These are phyloP conservation scores for Cacoxenus indagator DNA, from an alignment of 2,888 invertebrate species.

Conservation along the genomic window DNA sequence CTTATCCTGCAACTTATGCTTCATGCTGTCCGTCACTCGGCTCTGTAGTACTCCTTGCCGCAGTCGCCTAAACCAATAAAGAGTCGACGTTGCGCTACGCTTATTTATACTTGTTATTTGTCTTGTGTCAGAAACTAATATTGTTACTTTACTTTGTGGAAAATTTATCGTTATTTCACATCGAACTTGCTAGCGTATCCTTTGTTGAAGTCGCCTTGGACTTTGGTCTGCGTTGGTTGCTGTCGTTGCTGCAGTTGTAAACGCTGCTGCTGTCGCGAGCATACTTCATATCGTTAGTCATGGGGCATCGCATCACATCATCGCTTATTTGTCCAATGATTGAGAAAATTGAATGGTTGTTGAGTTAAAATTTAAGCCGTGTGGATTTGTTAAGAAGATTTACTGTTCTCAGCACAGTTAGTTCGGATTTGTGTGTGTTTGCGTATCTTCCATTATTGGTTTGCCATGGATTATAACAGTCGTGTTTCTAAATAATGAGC, in stretches of 20 bases:
- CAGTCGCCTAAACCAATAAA: conserved; percentile 15
- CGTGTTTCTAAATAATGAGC: background rate
- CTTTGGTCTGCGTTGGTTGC: conserved; percentile 34
- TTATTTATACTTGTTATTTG: conserved; percentile 59
- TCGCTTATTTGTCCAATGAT: conserved; percentile 23
- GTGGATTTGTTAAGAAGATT: background rate
- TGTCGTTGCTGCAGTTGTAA: conserved; percentile 18
- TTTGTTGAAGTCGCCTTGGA: conserved; percentile 11
- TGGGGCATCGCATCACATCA: conserved; percentile 10
- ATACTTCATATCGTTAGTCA: conserved; percentile 1
- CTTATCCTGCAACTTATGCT: conserved; percentile 11
- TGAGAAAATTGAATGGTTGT: conserved; percentile 22
- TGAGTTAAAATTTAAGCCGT: conserved; percentile 17
- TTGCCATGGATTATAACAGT: background rate
- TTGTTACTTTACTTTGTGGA: conserved; percentile 34
- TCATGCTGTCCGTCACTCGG: background rate
- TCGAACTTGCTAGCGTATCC: background rate
- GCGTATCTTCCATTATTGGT: background rate
- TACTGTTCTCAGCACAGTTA: background rate
- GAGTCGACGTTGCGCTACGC: conserved; percentile 29
- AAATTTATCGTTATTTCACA: conserved; percentile 16
- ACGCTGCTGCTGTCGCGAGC: background rate
- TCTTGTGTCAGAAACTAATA: conserved; percentile 56
- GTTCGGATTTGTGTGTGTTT: background rate
- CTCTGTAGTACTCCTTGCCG: background rate